Base-by-base conservation (phyloP, 1,140 invertebrate genomes). In the Kradibia gibbosae region DNA sequence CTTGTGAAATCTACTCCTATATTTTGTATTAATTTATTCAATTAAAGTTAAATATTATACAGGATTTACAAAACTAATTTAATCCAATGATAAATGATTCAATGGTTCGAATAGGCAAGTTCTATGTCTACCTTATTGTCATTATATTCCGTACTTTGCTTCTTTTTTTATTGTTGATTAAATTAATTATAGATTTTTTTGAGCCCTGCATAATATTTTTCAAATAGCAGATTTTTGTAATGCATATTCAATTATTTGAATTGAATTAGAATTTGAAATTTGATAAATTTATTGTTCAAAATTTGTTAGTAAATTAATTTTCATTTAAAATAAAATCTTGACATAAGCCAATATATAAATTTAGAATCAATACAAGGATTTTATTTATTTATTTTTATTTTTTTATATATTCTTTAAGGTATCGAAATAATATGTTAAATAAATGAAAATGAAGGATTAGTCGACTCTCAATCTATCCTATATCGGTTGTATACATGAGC, bases 401-500 rank as follows among this genome's bases (percentile, higher is more conserved):
- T 25, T 13, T 20, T 13, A 28, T 62, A 15, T 62, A 28, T 62
- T 28, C n/a, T 28, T 5, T 4, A 62, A 20, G 22, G 3, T 60
- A 31, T 15, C 4, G 5, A 34, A 36, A 25, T 36, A 39, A 42
- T 77, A 22, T 11, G 17, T 22, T 65, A 70, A 80, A 80, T 74
- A 74, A 80, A 62, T 62, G 62, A 81, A 57, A 11, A 77, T 77
- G 74, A 57, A 81, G 62, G 20, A 74, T 74, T 25, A 42, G 45
- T 42, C 36, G 20, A 62, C 55, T 15, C 42, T 42, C 42, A 50
- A 57, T 82, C 53, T 82, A 45, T 78, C 72, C 79, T 82, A 73
- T 73, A 42, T 82, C 75, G 71, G 74, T 81, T 81, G 72, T 42
- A 78, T 45, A 73, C 88, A 85, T 88, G 89, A 89, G 88, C 88